Evolutionary conservation across 35 echinoderm and acorn worm genomes (phyloP), one percentile per base, ranked within the genome.

Genomic region (Ophiothrix spiculata): DNA sequence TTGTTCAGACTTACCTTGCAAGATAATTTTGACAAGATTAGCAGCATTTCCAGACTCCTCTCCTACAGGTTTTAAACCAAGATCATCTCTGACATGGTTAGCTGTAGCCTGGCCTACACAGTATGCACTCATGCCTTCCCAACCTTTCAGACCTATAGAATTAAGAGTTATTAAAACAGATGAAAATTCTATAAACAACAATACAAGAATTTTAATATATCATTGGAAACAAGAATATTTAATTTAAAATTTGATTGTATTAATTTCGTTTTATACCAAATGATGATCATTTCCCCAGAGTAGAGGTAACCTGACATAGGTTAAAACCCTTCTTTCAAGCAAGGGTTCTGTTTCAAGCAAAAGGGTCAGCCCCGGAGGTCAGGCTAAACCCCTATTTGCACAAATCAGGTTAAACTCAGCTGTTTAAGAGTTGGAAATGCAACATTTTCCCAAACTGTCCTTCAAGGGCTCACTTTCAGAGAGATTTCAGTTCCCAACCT

Each of bases 31-130:
- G 33, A 88, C 88, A 33, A 98, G 91, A 80, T 93, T 94, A 41
- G 83, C 81, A 36, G 92, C 92, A 91, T 88, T 99, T 32, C 96
- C 96, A 10, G 88, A 91, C 34, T 99, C 91, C 42, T 91, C 89
- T 32, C 96, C 96, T 35, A 94, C 34, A 1, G 91, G 85, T 31
- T 75, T 56, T 16, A 99, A 91, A 32, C 96, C 92, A 19, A 98
- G 64, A 23, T 86, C 25, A 29, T 91, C 77, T 54, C 86, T 89
- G 16, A 78, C 86, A 81, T 42, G 75, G 1, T 25, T 32, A 11
- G 78, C 82, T 36, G 92, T 98, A 16, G 92, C 82, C 31, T 89
- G 86, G 1, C 96, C 96, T 31, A 99, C 96, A 11, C 81, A 63
- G 80, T 91, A 99, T 0, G 92, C 89, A 39, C 85, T 89, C 88